Base-by-base conservation (phyloP, 2,797 vertebrate genomes). In the Danio kyathit region DNA sequence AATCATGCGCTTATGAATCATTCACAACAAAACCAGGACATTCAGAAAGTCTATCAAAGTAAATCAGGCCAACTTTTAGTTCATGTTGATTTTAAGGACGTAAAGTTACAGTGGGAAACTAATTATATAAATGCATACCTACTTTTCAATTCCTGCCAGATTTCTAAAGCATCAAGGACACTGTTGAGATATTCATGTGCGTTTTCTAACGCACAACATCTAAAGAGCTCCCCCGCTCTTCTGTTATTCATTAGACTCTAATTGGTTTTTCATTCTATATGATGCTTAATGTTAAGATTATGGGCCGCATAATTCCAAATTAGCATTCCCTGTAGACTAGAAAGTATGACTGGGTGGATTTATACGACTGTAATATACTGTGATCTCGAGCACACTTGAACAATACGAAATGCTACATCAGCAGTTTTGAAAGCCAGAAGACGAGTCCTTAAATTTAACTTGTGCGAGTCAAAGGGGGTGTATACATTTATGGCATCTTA, bases 401-500 rank as follows among this genome's bases (percentile, higher is more conserved):
- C 75, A 77, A 77, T 48, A 44, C 16, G 2, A 67, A 77, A 67
- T 7, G 75, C 64, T 0, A 5, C 41, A 12, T 77, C 63, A 57
- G 75, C 64, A 38, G 14, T 57, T 67, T 77, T 54, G 10, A 77
- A 63, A 80, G 60, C 49, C 63, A 60, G 12, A 66, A 49, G 72
- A 29, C 52, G 29, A 81, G 75, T 84, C 67, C 43, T 76, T 77
- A 70, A 84, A 82, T 74, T 78, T 61, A 38, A 46, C 48, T 75
- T 60, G 60, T 16, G 60, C n/a, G 59, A 82, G 80, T 79, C 65
- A 76, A 70, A 76, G 76, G 54, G 21, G 40, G 72, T 76, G 48
- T 76, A 41, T 52, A 74, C 74, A 60, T 85, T 82, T 85, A 82
- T 61, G 60, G 48, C 14, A 70, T 69, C 74, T 43, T 66, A 80